phyloP scores from a whole-genome alignment of 2,113 vertebrate species.

The Ceyx cyanopectus region DNA sequence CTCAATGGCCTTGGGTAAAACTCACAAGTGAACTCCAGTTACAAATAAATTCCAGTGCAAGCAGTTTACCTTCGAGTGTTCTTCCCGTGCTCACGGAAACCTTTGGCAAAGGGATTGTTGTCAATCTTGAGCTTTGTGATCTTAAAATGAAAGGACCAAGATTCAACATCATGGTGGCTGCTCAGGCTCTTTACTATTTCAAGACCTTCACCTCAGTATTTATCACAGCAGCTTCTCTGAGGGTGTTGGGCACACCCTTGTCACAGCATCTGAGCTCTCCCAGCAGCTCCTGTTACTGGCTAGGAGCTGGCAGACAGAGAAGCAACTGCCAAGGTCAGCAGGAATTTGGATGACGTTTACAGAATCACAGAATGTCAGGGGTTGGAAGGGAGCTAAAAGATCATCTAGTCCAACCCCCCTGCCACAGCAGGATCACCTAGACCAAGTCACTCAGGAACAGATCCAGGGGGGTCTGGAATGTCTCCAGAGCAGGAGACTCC shows the following conservation, averaged over 20 bases:
- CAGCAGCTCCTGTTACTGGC: background rate
- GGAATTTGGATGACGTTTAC: background rate
- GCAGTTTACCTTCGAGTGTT: slow-evolving; percentile 83
- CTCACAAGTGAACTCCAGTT: background rate
- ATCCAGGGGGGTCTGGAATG: too few relatives aligned
- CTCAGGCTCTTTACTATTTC: background rate
- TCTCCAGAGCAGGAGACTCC: too few relatives aligned
- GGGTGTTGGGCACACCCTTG: background rate
- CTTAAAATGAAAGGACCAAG: slow-evolving; percentile 64
- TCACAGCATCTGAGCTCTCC: background rate
- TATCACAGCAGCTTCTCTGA: background rate
- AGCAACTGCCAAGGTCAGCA: background rate
- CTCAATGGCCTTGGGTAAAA: background rate
- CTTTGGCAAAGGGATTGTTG: slow-evolving; percentile 93
- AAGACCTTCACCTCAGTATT: background rate
- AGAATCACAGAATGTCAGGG: too few relatives aligned
- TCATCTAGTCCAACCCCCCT: too few relatives aligned
- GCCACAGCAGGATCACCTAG: too few relatives aligned
- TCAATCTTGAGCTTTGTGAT: slow-evolving; percentile 94
- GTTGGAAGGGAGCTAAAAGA: too few relatives aligned
- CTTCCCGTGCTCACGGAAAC: slow-evolving; percentile 88
- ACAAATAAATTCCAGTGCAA: background rate
- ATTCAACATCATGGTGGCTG: background rate
- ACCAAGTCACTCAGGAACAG: too few relatives aligned
- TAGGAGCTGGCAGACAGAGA: background rate